Evolutionary conservation across 2,113 vertebrate species (phyloP), one percentile per base, ranked within the genome.

Genomic region (Dasyornis broadbenti): DNA sequence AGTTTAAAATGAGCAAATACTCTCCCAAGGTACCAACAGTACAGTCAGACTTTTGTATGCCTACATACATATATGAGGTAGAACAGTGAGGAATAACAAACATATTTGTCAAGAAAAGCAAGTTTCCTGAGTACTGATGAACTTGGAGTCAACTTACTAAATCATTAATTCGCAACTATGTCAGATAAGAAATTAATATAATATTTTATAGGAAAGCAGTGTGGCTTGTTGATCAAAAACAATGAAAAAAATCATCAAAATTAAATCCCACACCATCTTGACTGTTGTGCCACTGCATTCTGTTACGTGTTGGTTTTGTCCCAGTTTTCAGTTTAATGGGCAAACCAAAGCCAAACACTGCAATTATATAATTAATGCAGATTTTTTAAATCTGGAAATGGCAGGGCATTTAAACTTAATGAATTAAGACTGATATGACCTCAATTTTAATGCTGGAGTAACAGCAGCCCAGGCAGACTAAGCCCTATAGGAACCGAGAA

Each of bases 51-150:
- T 35, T 86, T 39, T 54, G 10, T 11, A 47, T 16, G 16, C 16
- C 42, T 6, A 14, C 2, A 5, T 23, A 39, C 0, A 0, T 11
- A 39, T 4, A 68, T 7, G 18, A 82, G 14, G n/a, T 54, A 79
- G 30, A 90, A 73, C 9, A 49, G 39, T 21, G 13, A 73, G 11
- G 54, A 87, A 37, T n/a, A 82, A 65, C 22, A 81, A 65, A 70
- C 21, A 14, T 0, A 40, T n/a, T n/a, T 76, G 49, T n/a, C 70
- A 75, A 79, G 52, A 53, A 89, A 59, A 17, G 4, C 12, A 79
- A 54, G 26, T 37, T 78, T 81, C 35, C 69, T 39, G 16, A 75
- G 3, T 60, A 75, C 8, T 33, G 35, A 87, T 57, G n/a, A 65
- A 82, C n/a, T 9, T 44, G 11, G 2, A 7, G 10, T 45, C 28